Evolutionary conservation across 2,797 vertebrate genomes (phyloP).

Genomic region (Hyperoplus lanceolatus): DNA sequence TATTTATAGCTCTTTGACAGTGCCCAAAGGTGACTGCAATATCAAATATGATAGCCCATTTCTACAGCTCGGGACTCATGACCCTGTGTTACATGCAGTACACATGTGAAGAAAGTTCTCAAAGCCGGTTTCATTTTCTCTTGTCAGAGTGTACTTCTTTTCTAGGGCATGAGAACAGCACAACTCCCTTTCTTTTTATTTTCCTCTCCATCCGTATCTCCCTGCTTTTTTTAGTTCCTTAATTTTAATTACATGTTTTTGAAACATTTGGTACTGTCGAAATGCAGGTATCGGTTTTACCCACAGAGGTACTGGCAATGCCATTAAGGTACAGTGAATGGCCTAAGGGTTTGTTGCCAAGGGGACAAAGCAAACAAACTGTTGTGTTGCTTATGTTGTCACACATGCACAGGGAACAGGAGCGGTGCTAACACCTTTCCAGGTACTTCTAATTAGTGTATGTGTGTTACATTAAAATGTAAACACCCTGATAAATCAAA

Average conservation of each 20-base stretch:
- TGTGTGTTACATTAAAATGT: constrained; percentile 9
- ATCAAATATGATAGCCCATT: constrained; percentile 81
- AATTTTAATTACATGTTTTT: constrained; percentile 49
- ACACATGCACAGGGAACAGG: constrained; percentile 82
- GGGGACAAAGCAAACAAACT: constrained; percentile 90
- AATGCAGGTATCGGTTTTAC: constrained; percentile 72
- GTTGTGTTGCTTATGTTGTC: constrained; percentile 85
- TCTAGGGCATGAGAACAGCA: constrained; percentile 49
- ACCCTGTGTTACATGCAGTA: constrained; percentile 57
- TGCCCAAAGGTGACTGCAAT: constrained; percentile 83
- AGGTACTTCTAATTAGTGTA: constrained; percentile 67
- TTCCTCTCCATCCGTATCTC: constrained; percentile 38
- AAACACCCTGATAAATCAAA: constrained; percentile 17
- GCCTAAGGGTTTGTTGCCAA: constrained; percentile 90
- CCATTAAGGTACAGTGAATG: constrained; percentile 83
- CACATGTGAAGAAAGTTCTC: constrained; percentile 81
- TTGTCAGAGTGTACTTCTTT: constrained; percentile 71
- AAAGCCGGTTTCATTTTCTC: constrained; percentile 85
- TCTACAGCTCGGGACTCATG: constrained; percentile 61
- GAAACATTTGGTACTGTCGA: constrained; percentile 47
- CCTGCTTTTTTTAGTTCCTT: constrained; percentile 40
- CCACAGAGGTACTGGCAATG: constrained; percentile 79
- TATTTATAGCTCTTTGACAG: constrained; percentile 87
- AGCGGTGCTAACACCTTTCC: constrained; percentile 72
- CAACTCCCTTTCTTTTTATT: constrained; percentile 44